These are phyloP conservation scores for Ispidina picta DNA, from an alignment of 2,797 vertebrate genomes.

Conservation along the genomic window DNA sequence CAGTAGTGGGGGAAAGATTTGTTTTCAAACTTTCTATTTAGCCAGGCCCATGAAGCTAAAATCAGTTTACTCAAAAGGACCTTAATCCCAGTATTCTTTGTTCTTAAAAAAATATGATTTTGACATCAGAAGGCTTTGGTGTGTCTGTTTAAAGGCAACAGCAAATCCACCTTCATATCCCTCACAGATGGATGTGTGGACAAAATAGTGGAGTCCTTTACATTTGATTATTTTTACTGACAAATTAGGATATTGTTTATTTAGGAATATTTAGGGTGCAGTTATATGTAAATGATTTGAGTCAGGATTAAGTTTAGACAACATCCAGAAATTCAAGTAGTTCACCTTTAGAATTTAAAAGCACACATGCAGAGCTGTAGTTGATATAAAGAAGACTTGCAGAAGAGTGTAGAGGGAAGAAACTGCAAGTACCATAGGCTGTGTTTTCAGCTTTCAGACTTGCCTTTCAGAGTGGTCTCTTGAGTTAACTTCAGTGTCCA, in stretches of 20 bases:
- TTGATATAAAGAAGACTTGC: rapidly evolving
- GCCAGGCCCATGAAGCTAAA: background rate
- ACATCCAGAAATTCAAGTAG: background rate
- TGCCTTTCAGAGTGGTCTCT: background rate
- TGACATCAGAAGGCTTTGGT: background rate
- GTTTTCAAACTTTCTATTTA: background rate
- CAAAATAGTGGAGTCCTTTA: background rate
- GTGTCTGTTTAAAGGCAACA: background rate
- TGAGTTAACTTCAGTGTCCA: background rate
- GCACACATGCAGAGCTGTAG: background rate
- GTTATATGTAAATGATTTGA: background rate
- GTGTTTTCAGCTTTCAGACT: background rate
- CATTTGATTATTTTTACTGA: background rate
- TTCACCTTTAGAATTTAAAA: background rate
- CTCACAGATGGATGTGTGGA: background rate
- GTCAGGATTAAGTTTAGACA: background rate
- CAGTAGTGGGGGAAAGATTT: background rate
- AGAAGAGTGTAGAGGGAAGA: background rate
- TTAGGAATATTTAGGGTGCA: background rate
- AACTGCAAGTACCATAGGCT: background rate
- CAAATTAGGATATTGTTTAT: background rate
- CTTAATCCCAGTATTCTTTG: background rate
- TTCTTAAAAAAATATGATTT: background rate
- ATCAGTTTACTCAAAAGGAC: background rate
- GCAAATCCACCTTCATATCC: background rate